phyloP scores from a whole-genome alignment of 2,888 invertebrate species.

The Eudasyphora cyanicolor region DNA sequence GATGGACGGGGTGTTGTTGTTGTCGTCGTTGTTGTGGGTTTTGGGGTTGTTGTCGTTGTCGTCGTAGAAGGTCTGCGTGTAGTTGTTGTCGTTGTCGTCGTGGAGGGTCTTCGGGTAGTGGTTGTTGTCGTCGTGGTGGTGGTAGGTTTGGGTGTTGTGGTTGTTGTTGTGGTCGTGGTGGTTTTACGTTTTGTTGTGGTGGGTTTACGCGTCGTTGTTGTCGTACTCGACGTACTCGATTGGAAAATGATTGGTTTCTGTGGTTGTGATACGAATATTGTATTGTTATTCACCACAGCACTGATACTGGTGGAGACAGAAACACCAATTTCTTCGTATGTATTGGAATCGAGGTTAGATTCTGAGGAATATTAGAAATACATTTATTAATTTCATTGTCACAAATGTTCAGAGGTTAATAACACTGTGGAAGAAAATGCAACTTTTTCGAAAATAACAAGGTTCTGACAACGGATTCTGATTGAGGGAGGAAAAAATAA shows the following conservation, averaged over 20 bases:
- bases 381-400: no score
- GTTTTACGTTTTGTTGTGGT: slow-evolving; percentile 40
- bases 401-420: no score
- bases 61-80: slow-evolving; percentile 21
- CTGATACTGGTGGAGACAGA: slow-evolving; percentile 76
- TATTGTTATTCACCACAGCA: slow-evolving; percentile 65
- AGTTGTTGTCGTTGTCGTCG: slow-evolving; percentile 49
- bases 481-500: no score
- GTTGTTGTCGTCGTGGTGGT: slow-evolving; percentile 47
- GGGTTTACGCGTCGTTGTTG: slow-evolving; percentile 44
- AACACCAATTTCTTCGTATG: slow-evolving; percentile 74
- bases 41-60: slow-evolving; percentile 52
- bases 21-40: slow-evolving; percentile 52
- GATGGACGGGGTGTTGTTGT: slow-evolving; percentile 43
- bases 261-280: slow-evolving; percentile 61
- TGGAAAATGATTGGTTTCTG: slow-evolving; percentile 61
- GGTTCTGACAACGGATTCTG: no score
- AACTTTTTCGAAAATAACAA: no score
- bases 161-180: slow-evolving; percentile 32
- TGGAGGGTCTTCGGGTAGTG: no score
- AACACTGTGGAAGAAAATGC: no score
- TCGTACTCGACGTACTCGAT: slow-evolving; percentile 16
- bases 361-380: slow-evolving; percentile 16
- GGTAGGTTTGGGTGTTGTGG: slow-evolving; percentile 63
- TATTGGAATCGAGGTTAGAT: slow-evolving; percentile 53